Conservation (phyloP, 2,888 invertebrate genomes). For the Epinotia demarniana region DNA sequence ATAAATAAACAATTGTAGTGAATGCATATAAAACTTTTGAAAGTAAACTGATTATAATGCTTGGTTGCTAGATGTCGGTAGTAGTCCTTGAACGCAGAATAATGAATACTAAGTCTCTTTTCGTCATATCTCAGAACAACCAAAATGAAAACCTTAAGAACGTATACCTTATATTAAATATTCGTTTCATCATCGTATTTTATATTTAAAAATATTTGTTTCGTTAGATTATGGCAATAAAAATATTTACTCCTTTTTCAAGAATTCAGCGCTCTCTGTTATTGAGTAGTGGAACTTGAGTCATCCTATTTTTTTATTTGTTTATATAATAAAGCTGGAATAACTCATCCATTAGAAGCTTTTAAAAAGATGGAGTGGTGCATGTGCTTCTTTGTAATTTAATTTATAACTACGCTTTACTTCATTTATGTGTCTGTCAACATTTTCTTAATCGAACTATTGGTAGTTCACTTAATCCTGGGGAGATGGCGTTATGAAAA, state of each 20-base stretch:
- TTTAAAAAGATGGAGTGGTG: not conserved
- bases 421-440: not conserved
- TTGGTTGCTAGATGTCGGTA: not conserved
- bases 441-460: not conserved
- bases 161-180: not conserved
- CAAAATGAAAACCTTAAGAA: not conserved
- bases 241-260: not conserved
- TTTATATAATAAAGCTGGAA: not conserved
- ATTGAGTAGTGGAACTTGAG: not conserved
- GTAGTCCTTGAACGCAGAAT: not conserved
- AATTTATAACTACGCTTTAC: not conserved
- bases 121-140: not conserved
- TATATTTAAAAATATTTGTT: too few relatives aligned
- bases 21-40: too few relatives aligned
- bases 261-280: not conserved
- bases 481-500: conserved; percentile 15
- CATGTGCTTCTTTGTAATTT: not conserved
- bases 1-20: too few relatives aligned
- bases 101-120: not conserved
- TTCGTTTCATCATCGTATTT: too few relatives aligned
- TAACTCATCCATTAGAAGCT: not conserved
- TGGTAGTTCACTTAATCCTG: not conserved
- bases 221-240: not conserved
- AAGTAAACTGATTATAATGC: too few relatives aligned
- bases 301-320: not conserved